A percentile compares a stretch with the other conserved stretches of the same genome.
Conservation (phyloP, 2,113 vertebrate species). For the Vulpes lagopus region DNA sequence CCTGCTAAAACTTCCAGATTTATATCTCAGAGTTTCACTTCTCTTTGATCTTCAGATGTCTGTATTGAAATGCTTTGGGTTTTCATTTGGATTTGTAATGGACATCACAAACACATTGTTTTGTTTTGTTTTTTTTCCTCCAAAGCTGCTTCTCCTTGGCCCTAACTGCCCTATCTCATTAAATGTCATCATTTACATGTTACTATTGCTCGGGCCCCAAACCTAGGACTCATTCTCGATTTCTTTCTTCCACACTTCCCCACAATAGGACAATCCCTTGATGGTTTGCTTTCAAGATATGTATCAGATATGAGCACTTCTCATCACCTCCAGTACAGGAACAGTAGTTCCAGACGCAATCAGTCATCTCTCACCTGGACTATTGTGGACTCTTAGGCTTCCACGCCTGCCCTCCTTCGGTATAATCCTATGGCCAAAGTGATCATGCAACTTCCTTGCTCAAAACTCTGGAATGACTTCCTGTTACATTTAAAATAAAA, state of each 20-base stretch:
- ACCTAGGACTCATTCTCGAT: background rate
- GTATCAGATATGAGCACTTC: background rate
- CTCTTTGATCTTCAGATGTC: background rate
- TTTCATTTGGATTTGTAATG: background rate
- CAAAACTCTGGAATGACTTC: background rate
- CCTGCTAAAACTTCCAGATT: background rate
- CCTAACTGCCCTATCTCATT: background rate
- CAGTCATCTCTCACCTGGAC: background rate
- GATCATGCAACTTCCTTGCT: background rate
- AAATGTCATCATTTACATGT: background rate
- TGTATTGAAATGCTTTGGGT: background rate
- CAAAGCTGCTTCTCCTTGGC: background rate
- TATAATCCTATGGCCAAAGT: background rate
- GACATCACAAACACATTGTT: background rate
- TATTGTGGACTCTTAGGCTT: background rate
- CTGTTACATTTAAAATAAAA: background rate
- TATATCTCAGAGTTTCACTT: slow-evolving; percentile 24
- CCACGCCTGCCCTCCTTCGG: background rate
- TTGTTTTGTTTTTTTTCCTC: slow-evolving; percentile 2
- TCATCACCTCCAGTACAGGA: background rate
- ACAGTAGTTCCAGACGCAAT: background rate
- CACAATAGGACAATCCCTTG: background rate
- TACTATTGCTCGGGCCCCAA: background rate
- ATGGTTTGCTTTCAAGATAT: background rate
- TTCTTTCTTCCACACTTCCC: background rate